A percentile compares a stretch with the other conserved stretches of the same genome.
Evolutionary conservation across 2,888 invertebrate genomes (phyloP).

Genomic region (Drosophila macrospina): DNA sequence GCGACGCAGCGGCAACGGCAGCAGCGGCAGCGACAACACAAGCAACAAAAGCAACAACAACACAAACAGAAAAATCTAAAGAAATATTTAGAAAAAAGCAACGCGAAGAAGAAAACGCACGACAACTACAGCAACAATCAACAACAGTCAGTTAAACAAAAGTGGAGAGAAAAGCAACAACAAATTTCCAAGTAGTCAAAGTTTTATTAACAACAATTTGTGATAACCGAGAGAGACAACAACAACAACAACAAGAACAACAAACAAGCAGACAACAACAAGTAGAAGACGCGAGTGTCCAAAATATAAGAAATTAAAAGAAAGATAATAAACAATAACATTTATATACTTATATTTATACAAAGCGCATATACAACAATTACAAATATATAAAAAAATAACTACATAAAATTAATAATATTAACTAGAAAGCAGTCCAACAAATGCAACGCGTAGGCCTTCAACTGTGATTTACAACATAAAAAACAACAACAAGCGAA

Average conservation of each 20-base stretch:
- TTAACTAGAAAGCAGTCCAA: slow-evolving; percentile 69
- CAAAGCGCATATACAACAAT: slow-evolving; percentile 51
- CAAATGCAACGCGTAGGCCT: slow-evolving; percentile 80
- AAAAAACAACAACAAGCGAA: slow-evolving; percentile 34
- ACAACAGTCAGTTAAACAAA: slow-evolving; percentile 33
- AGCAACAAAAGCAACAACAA: slow-evolving; percentile 27
- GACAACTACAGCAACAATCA: slow-evolving; percentile 24
- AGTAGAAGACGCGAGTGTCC: slow-evolving; percentile 52
- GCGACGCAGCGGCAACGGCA: slow-evolving; percentile 63
- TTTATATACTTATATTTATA: slow-evolving; percentile 57
- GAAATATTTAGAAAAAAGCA: slow-evolving; percentile 24
- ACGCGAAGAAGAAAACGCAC: slow-evolving; percentile 15
- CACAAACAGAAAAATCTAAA: slow-evolving; percentile 21
- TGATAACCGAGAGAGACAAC: slow-evolving; percentile 63
- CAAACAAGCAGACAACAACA: slow-evolving; percentile 25
- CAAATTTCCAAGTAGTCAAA: slow-evolving; percentile 42
- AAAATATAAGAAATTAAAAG: slow-evolving; percentile 31
- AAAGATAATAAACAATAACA: slow-evolving; percentile 32
- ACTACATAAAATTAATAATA: slow-evolving; percentile 23
- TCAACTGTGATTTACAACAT: slow-evolving; percentile 77
- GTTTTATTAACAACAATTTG: slow-evolving; percentile 63
- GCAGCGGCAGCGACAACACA: slow-evolving; percentile 46
- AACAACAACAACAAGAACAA: slow-evolving; percentile 36
- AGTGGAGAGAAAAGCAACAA: slow-evolving; percentile 9
- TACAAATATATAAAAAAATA: slow-evolving; percentile 39